Conservation (phyloP, 2,113 vertebrate genomes). For the Thunnus thynnus region DNA sequence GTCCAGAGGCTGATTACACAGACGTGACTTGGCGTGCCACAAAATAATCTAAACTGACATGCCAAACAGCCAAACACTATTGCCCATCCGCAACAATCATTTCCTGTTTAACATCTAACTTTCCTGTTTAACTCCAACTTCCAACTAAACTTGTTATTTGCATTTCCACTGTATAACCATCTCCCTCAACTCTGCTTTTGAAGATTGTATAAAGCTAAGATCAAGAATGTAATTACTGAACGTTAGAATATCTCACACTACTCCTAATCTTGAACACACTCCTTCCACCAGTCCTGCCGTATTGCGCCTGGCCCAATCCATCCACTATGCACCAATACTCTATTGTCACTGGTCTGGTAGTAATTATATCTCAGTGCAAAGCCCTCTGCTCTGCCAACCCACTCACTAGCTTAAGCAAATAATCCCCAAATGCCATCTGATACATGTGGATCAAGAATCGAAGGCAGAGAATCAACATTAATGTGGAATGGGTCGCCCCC, state of each 20-base stretch:
- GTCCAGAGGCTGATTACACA: slow-evolving; percentile 48
- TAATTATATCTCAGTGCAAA: slow-evolving; percentile 26
- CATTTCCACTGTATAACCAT: background rate
- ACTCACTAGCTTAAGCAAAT: slow-evolving; percentile 21
- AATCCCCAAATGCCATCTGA: slow-evolving; percentile 31
- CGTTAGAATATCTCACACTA: background rate
- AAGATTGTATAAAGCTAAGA: slow-evolving; percentile 5
- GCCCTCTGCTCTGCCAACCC: slow-evolving; percentile 20
- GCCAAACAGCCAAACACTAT: background rate
- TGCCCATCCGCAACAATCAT: background rate
- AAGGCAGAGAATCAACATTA: slow-evolving; percentile 38
- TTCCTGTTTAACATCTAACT: background rate
- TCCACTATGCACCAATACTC: slow-evolving; percentile 17
- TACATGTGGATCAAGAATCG: slow-evolving; percentile 39
- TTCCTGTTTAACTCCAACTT: too few relatives aligned
- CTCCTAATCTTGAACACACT: background rate
- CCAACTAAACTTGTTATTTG: background rate
- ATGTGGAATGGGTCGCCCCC: slow-evolving; percentile 11
- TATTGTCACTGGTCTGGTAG: slow-evolving; percentile 26
- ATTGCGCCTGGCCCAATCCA: slow-evolving; percentile 14
- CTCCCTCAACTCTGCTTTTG: background rate
- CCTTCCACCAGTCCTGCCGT: background rate
- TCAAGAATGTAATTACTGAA: background rate
- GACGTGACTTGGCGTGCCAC: slow-evolving; percentile 48
- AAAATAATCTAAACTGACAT: slow-evolving; percentile 40